Base-by-base conservation (phyloP, 2,888 invertebrate species). In the Pristionchus fissidentatus region DNA sequence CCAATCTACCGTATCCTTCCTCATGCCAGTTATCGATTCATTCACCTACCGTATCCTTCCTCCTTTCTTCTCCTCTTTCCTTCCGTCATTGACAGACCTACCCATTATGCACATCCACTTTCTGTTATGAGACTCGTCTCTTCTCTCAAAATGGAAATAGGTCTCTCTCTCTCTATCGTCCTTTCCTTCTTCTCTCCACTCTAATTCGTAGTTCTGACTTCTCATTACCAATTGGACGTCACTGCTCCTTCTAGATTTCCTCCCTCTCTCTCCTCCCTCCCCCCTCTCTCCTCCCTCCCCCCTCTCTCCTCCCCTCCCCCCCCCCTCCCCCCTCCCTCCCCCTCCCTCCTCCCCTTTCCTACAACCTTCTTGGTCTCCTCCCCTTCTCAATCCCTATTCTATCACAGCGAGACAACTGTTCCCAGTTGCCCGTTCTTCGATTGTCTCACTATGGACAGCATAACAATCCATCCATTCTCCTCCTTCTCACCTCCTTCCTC, bases 121-220 rank as follows among this genome's bases (percentile, higher is more conserved):
- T 62, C 62, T 62, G 62, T 62, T 62, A 62, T 62, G 62, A 62
- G 35, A 62, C 62, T 35, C 13, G 8, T 62, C 62, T 62, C 35
- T 32, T 62, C 62, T 62, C 73, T 43, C 73, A 73, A 43, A 73
- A 73, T 73, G 73, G 43, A 73, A 73, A 41, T 73, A 19, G n/a
- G n/a, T 73, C 26, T 43, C 38, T 73, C 43, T 73, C 73, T 26
- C 26, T 73, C 41, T 19, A 13, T 62, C 35, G 19, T 60, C 29
- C 29, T 29, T 29, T 62, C 62, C 43, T 35, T 13, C 35, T 26
- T 73, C 70, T 41, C 70, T 70, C n/a, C 70, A 19, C 15, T 70
- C 73, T 73, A 73, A 73, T 73, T 73, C n/a, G 73, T 43, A 22
- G n/a, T 73, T 43, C 41, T 43, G 73, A 52, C 52, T 38, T 52